phyloP scores from a whole-genome alignment of 1,140 invertebrate genomes.

The Conus betulinus region DNA sequence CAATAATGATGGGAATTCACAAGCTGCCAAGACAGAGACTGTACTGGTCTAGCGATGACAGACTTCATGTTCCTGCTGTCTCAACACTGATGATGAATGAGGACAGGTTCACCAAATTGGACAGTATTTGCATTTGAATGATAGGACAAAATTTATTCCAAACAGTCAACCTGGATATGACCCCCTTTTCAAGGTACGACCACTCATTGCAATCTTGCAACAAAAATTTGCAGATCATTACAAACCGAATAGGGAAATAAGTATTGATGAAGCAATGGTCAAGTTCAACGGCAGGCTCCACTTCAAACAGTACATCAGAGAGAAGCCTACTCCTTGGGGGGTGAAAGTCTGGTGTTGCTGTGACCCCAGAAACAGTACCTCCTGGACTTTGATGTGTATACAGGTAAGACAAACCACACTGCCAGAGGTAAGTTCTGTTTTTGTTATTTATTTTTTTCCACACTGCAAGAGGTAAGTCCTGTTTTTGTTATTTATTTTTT shows the following conservation, averaged over 20 bases:
- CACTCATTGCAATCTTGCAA: constrained; percentile 42
- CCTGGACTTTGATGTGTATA: constrained; percentile 28
- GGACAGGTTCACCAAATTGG: constrained; percentile 44
- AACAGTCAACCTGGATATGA: constrained; percentile 41
- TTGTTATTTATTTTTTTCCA: not conserved
- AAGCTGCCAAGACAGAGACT: not conserved
- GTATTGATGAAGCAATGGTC: constrained; percentile 30
- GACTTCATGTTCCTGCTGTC: constrained; percentile 35
- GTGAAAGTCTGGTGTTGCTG: constrained; percentile 24
- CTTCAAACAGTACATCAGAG: constrained; percentile 24
- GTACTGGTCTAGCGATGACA: constrained; percentile 44
- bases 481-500: too few species aligned
- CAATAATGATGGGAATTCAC: constrained; percentile 29
- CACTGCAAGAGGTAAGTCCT: too few species aligned
- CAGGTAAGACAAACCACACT: not conserved
- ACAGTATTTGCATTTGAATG: constrained; percentile 50
- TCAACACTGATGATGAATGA: constrained; percentile 35
- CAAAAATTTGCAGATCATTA: constrained; percentile 34
- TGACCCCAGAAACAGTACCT: constrained; percentile 14
- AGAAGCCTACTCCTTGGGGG: constrained; percentile 17
- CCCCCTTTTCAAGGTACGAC: constrained; percentile 50
- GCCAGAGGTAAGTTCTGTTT: not conserved
- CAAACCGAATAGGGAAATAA: not conserved
- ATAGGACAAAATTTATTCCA: constrained; percentile 19
- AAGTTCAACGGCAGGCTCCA: constrained; percentile 19